These are phyloP conservation scores for Drosophila mauritiana DNA, from an alignment of 1,140 invertebrate species.

Conservation along the genomic window DNA sequence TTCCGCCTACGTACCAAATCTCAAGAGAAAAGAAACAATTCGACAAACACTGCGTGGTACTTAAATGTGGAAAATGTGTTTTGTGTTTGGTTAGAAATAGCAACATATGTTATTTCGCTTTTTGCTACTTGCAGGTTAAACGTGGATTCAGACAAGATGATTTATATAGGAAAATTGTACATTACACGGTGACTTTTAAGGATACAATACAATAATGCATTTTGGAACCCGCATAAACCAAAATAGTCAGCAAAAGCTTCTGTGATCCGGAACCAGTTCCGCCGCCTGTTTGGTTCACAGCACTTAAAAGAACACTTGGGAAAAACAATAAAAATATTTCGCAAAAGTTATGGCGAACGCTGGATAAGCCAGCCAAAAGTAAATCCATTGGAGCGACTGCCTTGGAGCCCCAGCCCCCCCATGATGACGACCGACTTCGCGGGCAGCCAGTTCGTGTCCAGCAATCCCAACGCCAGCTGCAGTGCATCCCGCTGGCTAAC, in stretches of 20 bases:
- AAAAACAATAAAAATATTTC: conserved; percentile 40
- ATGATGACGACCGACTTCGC: conserved; percentile 64
- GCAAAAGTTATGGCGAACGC: conserved; percentile 28
- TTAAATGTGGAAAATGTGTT: not conserved
- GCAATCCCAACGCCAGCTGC: conserved; percentile 56
- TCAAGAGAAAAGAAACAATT: not conserved
- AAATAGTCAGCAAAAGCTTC: not conserved
- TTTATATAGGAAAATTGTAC: no score
- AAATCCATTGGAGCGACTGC: not conserved
- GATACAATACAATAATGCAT: no score
- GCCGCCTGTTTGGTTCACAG: conserved; percentile 3
- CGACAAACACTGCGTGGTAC: not conserved
- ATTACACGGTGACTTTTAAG: no score
- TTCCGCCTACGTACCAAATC: not conserved
- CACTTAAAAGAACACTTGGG: conserved; percentile 41
- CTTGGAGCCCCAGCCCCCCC: not conserved
- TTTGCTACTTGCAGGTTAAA: no score
- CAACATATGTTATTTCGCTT: no score
- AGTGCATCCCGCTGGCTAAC: conserved; percentile 75
- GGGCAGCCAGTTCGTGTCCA: conserved; percentile 52
- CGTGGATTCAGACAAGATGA: no score
- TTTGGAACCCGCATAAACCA: not conserved
- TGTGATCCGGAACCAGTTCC: conserved; percentile 1
- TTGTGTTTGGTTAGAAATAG: not conserved
- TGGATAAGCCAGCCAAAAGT: not conserved